phyloP scores from a whole-genome alignment of 1,140 invertebrate genomes.

The Panagrolaimus sp. region DNA sequence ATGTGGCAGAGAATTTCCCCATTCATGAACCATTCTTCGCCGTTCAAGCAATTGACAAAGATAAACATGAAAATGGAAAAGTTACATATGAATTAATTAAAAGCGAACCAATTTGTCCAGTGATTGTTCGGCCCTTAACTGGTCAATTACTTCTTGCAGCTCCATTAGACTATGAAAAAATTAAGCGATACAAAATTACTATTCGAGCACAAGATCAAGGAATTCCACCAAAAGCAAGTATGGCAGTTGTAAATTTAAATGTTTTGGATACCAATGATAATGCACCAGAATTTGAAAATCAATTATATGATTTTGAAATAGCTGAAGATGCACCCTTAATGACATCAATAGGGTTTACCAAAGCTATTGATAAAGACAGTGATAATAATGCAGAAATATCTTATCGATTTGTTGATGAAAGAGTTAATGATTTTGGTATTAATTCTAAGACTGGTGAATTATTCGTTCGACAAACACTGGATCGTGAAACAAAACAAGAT shows the following conservation, averaged over 20 bases:
- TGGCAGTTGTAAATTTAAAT: conserved; percentile 57
- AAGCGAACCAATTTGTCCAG: conserved; percentile 39
- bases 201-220: conserved; percentile 78
- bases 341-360: conserved; percentile 71
- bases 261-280: conserved; percentile 80
- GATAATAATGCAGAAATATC: conserved; percentile 79
- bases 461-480: conserved; percentile 52
- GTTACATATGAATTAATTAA: conserved; percentile 53
- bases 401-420: conserved; percentile 64
- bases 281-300: conserved; percentile 84
- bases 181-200: conserved; percentile 72
- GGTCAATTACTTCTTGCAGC: conserved; percentile 75
- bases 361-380: conserved; percentile 77
- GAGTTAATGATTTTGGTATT: conserved; percentile 52
- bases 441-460: conserved; percentile 58
- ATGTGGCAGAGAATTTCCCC: conserved; percentile 75
- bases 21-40: conserved; percentile 58
- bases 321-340: conserved; percentile 44
- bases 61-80: conserved; percentile 66
- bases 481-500: conserved; percentile 57
- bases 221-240: conserved; percentile 52
- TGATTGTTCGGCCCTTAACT: conserved; percentile 60
- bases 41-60: conserved; percentile 72
- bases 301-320: conserved; percentile 58
- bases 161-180: conserved; percentile 75